phyloP scores from a whole-genome alignment of 2,797 vertebrate species.

The Scolopax bukidnonensis region DNA sequence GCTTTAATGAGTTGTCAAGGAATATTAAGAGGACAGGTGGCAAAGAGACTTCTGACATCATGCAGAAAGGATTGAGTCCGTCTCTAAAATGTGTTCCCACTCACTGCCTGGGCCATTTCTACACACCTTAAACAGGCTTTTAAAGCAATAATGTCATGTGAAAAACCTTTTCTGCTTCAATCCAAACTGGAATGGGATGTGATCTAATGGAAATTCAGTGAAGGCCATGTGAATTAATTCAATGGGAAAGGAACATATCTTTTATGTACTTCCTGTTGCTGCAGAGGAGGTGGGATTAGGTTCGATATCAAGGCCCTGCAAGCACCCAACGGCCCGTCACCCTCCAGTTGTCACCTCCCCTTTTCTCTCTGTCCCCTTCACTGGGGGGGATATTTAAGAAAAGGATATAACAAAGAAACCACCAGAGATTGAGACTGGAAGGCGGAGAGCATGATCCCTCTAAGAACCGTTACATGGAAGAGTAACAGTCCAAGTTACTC shows the following conservation, averaged over 20 bases:
- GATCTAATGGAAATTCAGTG: conserved; percentile 14
- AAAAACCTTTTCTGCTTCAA: background rate
- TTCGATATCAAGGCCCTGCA: background rate
- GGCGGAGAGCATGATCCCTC: background rate
- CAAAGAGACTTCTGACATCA: conserved; percentile 3
- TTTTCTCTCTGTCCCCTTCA: fast-evolving
- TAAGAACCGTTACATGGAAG: background rate
- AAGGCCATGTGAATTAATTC: background rate
- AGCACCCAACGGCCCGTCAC: background rate
- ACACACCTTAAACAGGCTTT: background rate
- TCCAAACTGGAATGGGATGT: background rate
- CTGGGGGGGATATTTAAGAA: background rate
- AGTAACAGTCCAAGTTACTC: too few relatives aligned
- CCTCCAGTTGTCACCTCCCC: background rate
- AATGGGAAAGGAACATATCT: background rate
- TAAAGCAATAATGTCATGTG: background rate
- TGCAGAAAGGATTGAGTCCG: background rate
- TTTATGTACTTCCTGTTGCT: background rate
- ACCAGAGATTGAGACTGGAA: background rate
- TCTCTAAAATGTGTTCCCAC: background rate
- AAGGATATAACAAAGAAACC: background rate
- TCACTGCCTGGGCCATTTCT: background rate
- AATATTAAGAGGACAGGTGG: background rate
- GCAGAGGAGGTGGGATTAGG: background rate
- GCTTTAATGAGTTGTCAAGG: conserved; percentile 42